Conservation (phyloP, 2,113 vertebrate genomes). For the Arizona elegans region DNA sequence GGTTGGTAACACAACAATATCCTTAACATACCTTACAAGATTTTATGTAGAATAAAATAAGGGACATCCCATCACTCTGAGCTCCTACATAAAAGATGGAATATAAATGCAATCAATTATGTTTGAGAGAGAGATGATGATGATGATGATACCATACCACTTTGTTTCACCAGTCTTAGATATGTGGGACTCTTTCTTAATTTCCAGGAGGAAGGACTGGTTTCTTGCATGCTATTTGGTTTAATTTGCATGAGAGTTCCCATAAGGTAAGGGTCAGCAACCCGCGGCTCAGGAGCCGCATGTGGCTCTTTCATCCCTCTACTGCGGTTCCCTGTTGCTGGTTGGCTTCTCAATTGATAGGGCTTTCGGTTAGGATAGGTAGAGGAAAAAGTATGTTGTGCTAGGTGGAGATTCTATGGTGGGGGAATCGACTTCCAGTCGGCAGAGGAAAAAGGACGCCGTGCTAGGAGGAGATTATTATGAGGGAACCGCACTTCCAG, state of each 20-base stretch:
- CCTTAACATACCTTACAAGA: not conserved
- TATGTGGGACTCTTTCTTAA: not conserved
- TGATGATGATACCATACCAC: not conserved
- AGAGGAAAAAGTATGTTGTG: too few relatives aligned
- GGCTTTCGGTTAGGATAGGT: too few relatives aligned
- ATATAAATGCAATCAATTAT: not conserved
- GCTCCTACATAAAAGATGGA: not conserved
- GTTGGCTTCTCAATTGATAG: too few relatives aligned
- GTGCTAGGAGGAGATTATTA: too few relatives aligned
- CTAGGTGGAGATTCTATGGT: too few relatives aligned
- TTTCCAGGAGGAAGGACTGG: not conserved
- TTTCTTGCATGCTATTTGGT: not conserved
- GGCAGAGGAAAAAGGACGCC: too few relatives aligned
- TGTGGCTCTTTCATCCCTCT: too few relatives aligned
- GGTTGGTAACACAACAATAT: too few relatives aligned
- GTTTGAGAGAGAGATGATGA: not conserved
- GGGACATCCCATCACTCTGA: not conserved
- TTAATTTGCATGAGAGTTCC: not conserved
- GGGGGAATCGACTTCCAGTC: too few relatives aligned
- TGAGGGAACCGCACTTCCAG: too few relatives aligned
- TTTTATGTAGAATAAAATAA: not conserved
- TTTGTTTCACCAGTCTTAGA: not conserved
- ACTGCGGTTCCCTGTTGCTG: too few relatives aligned
- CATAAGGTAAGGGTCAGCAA: not conserved
- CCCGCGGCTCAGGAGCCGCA: too few relatives aligned